These are phyloP conservation scores for Adelosebastes latens DNA, from an alignment of 2,797 vertebrate genomes.

Conservation along the genomic window DNA sequence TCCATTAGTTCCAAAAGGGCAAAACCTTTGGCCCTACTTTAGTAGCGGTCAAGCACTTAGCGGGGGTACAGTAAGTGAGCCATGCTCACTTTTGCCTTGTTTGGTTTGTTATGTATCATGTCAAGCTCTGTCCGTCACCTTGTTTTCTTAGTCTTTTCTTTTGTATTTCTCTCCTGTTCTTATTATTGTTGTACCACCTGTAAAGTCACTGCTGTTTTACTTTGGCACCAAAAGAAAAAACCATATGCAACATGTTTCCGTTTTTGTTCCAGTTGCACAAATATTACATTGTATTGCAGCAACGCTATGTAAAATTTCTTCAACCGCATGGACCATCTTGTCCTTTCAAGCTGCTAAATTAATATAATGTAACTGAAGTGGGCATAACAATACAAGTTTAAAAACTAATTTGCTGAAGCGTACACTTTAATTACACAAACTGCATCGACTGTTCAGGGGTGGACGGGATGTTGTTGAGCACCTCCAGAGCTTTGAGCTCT, in stretches of 20 bases:
- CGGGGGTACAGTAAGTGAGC: too few relatives aligned
- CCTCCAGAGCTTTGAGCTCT: neutral
- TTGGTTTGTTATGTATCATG: too few relatives aligned
- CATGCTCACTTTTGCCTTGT: too few relatives aligned
- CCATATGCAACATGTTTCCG: too few relatives aligned
- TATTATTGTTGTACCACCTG: neutral
- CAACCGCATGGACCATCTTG: too few relatives aligned
- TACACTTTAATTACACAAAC: neutral
- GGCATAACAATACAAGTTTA: neutral
- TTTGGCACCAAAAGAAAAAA: neutral
- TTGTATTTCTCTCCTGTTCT: neutral
- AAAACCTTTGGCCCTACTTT: too few relatives aligned
- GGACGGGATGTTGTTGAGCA: neutral
- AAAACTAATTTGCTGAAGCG: neutral
- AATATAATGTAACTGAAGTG: neutral
- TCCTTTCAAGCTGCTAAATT: neutral
- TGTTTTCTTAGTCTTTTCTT: too few relatives aligned
- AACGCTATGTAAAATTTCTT: neutral
- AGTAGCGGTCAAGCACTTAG: too few relatives aligned
- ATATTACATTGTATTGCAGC: accelerated
- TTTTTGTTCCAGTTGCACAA: neutral
- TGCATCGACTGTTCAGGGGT: neutral
- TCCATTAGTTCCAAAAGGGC: too few relatives aligned
- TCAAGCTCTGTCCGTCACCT: neutral
- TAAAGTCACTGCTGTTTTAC: neutral